Conservation (phyloP, 2,113 vertebrate species). For the Pygoscelis antarcticus region DNA sequence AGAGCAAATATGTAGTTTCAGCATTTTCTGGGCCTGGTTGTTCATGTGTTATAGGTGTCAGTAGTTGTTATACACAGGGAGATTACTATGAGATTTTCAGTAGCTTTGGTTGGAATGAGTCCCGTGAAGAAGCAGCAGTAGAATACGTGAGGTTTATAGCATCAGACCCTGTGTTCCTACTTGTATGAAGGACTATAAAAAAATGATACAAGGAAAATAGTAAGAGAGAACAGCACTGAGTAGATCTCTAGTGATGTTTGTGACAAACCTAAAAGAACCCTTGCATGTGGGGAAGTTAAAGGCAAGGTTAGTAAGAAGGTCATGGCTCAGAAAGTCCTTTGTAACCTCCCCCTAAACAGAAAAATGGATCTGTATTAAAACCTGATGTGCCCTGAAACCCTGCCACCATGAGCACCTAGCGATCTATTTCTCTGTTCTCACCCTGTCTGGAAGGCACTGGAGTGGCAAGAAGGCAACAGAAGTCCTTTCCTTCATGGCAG, state of each 20-base stretch:
- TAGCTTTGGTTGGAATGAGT: not conserved
- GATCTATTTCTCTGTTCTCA: not conserved
- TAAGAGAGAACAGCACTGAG: not conserved
- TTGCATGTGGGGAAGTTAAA: not conserved
- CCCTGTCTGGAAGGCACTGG: not conserved
- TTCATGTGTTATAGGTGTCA: not conserved
- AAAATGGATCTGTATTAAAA: not conserved
- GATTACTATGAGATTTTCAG: not conserved
- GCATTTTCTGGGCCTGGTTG: not conserved
- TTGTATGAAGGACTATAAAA: not conserved
- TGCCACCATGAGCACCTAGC: not conserved
- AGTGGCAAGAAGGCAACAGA: not conserved
- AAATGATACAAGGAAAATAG: not conserved
- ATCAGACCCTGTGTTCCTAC: not conserved
- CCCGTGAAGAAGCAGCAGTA: not conserved
- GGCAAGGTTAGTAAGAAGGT: not conserved
- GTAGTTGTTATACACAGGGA: not conserved
- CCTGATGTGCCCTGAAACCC: not conserved
- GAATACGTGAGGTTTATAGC: not conserved
- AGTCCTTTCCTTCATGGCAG: not conserved
- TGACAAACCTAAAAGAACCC: not conserved
- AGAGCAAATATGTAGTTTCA: not conserved
- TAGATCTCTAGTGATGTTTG: not conserved
- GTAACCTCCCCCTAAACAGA: not conserved
- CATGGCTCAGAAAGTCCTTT: not conserved